These are phyloP conservation scores for Adelognathus sp. DNA, from an alignment of 2,888 invertebrate genomes.

Conservation along the genomic window DNA sequence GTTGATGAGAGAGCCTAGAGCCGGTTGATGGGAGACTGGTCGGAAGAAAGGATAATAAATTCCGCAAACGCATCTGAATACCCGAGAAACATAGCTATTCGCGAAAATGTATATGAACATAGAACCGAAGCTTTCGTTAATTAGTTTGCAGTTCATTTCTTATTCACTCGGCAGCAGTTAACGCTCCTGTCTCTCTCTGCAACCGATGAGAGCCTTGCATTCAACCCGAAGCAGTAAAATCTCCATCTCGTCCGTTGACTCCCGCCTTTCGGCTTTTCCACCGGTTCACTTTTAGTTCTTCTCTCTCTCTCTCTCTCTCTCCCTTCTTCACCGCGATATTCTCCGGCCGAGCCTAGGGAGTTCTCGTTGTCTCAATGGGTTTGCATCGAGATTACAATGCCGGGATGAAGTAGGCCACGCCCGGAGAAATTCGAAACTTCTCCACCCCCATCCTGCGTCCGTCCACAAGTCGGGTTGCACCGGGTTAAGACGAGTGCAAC, in stretches of 20 bases:
- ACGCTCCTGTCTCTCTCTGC: neutral
- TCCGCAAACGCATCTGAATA: conserved; percentile 5
- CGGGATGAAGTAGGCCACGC: conserved; percentile 60
- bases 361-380: conserved; percentile 58
- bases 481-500: conserved; percentile 8
- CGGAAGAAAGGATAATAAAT: conserved; percentile 28
- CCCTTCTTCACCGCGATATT: neutral
- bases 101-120: conserved; percentile 53
- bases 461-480: conserved; percentile 28
- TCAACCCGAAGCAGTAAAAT: conserved; percentile 11
- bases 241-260: conserved; percentile 28
- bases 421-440: conserved; percentile 61
- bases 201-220: neutral
- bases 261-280: conserved; percentile 17
- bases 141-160: conserved; percentile 66
- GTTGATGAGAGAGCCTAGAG: neutral
- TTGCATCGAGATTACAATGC: conserved; percentile 62
- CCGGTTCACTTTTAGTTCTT: conserved; percentile 20
- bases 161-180: conserved; percentile 56
- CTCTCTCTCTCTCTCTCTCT: conserved; percentile 5
- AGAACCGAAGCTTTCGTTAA: conserved; percentile 62
- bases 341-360: conserved; percentile 15
- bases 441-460: conserved; percentile 20
- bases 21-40: neutral
- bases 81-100: conserved; percentile 22